Base-by-base conservation (phyloP, 2,113 vertebrate species). In the Psittacula cyanocephala region DNA sequence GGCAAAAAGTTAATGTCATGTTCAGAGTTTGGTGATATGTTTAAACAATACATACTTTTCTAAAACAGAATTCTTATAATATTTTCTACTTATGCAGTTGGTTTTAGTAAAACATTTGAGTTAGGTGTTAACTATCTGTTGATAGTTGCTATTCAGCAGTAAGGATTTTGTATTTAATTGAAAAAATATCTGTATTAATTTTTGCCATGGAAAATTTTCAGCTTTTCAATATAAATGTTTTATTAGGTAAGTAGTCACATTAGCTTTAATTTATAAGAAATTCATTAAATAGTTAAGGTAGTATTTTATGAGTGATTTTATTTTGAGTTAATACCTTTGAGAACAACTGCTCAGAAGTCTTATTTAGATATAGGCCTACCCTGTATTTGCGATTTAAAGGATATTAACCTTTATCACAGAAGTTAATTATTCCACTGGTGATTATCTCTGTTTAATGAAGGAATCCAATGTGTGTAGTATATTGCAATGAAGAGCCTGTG, bases 1-100 rank as follows among this genome's bases (percentile, higher is more conserved):
- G 86, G 16, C 76, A 64, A 93, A 95, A 95, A 78, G 78, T 93
- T 97, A 96, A 96, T 98, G 96, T 96, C 97, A 98, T 98, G 97
- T 98, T 97, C 97, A 98, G 98, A 98, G 98, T 98, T 98, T 98
- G 98, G 98, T 98, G 98, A 98, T 98, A 88, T 98, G 98, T 98
- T 98, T 98, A 97, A 97, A 98, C 74, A 96, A 96, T 92, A 96
- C 81, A 98, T 98, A 97, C 98, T 98, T 98, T 98, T 98, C 98
- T 98, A 97, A 98, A 98, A 98, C 98, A 98, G 98, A 98, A 98
- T 97, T 98, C 93, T 98, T 97, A 89, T 96, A 96, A 97, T 91
- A 96, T 95, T 96, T 96, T 98, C 95, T 97, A 74, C 92, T 97
- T 80, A 65, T 97, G 80, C 74, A 97, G 92, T 97, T 97, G 89